Base-by-base conservation (phyloP, 1,140 invertebrate species). In the Caerostris darwini region DNA sequence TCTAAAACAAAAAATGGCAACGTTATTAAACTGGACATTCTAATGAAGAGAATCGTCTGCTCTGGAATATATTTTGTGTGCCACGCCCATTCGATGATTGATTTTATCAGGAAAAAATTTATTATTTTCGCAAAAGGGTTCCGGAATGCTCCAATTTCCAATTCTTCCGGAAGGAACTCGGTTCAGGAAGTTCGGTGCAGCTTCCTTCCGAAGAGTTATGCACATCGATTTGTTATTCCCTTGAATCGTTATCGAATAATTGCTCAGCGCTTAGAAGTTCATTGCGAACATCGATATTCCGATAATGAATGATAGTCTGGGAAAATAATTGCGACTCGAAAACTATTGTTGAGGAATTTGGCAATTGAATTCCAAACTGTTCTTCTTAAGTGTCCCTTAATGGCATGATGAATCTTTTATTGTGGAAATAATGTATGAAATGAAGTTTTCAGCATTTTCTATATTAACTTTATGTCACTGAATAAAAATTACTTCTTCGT, bases 241-340 rank as follows among this genome's bases (percentile, higher is more conserved):
- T 87, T 67, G 64, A 89, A 89, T 89, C 87, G 64, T 89, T 89
- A 89, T 89, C 87, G 87, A 89, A 67, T 89, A 89, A 89, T 89
- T 56, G 87, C 34, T 69, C 69, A 19, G 34, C 61, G 61, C 69
- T 89, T 89, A 69, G 87, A 69, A 89, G 87, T 89, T 89, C 87
- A 69, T 89, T 59, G 7, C 64, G 50, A 69, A 69, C 50, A 89
- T 89, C 56, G 87, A 59, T 89, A 61, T 69, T 34, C 87, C 59
- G 53, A 89, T 89, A 89, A 67, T 54, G 12, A 69, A 53, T 69
- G 87, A 89, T 89, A 61, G 85, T 34, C 6, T n/a, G 61, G 58
- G 50, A 10, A 14, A 61, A 34, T 19, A 56, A 50, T 61, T 61
- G 10, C 14, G 17, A 50, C 34, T 64, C 14, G 34, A 19, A 50